Base-by-base conservation (phyloP, 1,140 invertebrate genomes). In the Battus philenor region DNA sequence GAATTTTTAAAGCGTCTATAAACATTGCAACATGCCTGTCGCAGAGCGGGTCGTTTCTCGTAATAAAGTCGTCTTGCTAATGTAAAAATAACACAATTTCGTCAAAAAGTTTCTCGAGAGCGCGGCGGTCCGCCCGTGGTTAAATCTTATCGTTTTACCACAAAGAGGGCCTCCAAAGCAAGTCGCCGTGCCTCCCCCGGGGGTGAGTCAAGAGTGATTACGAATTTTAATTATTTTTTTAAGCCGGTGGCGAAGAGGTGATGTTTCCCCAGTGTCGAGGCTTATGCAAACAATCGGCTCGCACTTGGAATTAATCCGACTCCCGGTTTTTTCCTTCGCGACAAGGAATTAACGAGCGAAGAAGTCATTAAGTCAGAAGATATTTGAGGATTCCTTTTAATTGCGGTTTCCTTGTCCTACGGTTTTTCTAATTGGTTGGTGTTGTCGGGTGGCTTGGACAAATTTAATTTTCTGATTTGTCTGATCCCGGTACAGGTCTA, bases 221-320 rank as follows among this genome's bases (percentile, higher is more conserved):
- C 78, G 75, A 82, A 85, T 85, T 85, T 85, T 85, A 85, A 85
- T 85, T 85, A 85, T 85, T 85, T 85, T 85, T 85, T 81, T 85
- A 85, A 85, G 81, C 76, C 81, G 68, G 75, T 79, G 71, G 77
- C 75, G 63, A 62, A 61, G 77, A 85, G 81, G 81, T 85, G 81
- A 82, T 80, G 80, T 72, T 82, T 77, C 78, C 80, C 74, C 70
- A 64, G 56, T 60, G 57, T 61, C 61, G 68, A 56, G 68, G 73
- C 81, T 82, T 82, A 82, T 82, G 78, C 81, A 85, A 85, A 85
- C 81, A 85, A 85, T 85, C 77, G 77, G 72, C 64, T 80, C 67
- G 71, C 81, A 85, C 78, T 85, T 78, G 78, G 77, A 82, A 85
- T 85, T 85, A 85, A 82, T 85, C 78, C 69, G 68, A 71, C 72